Evolutionary conservation across 1,140 invertebrate genomes (phyloP), one percentile per base, ranked within the genome.

Genomic region (Nautilus pompilius): DNA sequence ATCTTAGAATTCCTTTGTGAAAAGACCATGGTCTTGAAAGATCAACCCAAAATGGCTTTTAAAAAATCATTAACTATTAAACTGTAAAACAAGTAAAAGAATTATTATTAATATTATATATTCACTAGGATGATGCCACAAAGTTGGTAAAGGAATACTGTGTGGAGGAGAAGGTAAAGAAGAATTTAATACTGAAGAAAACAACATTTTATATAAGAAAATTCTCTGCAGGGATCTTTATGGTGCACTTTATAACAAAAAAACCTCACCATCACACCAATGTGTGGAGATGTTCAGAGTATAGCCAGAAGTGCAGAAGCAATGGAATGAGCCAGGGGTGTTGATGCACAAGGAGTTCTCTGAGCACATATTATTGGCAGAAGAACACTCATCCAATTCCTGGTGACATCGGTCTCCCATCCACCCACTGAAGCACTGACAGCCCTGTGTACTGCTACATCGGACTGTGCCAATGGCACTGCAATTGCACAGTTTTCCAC

Each of bases 401-500:
- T 49, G 10, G n/a, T 62, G 30, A 54, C 67, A 69, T 24, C 6
- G 26, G 8, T 24, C 28, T 1, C 70, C 70, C 26, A 34, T 8
- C 67, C 67, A 72, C 3, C 70, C 70, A 8, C 8, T 5, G 24
- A 32, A 26, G 49, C 70, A 72, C 5, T 58, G 53, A 48, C 70
- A 72, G 1, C 63, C 62, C n/a, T 20, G 53, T 8, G 59, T 29
- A 8, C 46, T 48, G 48, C 65, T 54, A 48, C 66, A 68, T 28
- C 51, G 24, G 15, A 22, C 30, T 15, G 60, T 53, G 8, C 45
- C 46, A n/a, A 56, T 56, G 34, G 45, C 58, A 54, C 66, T 61
- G 24, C 45, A 48, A 54, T 30, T 46, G 46, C 66, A 68, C 13
- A 51, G 54, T 1, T 58, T 60, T 20, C 53, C 59, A 63, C 66